A percentile compares a stretch with the other conserved stretches of the same genome.
phyloP scores from a whole-genome alignment of 2,888 invertebrate genomes.

The Campoletis raptor region DNA sequence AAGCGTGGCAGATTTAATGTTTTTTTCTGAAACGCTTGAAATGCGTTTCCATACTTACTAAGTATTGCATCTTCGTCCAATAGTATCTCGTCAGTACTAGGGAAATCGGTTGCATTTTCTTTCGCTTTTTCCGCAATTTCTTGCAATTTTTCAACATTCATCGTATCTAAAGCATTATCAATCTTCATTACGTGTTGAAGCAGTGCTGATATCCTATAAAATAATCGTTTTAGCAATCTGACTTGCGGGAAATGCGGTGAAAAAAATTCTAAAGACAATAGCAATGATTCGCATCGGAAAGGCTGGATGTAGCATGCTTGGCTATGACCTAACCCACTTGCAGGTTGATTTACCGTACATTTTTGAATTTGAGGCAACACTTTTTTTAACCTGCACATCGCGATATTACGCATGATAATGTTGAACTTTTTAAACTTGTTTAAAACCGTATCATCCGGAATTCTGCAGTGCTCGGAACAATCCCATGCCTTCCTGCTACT shows the following conservation, averaged over 20 bases:
- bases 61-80: too few relatives aligned
- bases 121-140: too few relatives aligned
- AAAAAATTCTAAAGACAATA: not conserved
- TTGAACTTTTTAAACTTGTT: too few relatives aligned
- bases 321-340: not conserved
- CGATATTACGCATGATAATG: not conserved
- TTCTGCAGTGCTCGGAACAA: not conserved
- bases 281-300: not conserved
- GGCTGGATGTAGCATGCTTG: constrained; percentile 3
- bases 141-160: too few relatives aligned
- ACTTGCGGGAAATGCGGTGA: not conserved
- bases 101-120: too few relatives aligned
- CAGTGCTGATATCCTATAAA: not conserved
- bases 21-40: too few relatives aligned
- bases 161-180: not conserved
- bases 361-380: not conserved
- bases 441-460: not conserved
- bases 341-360: not conserved
- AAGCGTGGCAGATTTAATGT: too few relatives aligned
- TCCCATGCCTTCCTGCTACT: too few relatives aligned
- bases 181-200: not conserved
- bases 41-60: too few relatives aligned
- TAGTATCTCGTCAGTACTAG: too few relatives aligned
- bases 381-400: not conserved
- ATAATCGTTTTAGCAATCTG: too few relatives aligned